Evolutionary conservation across 2,888 invertebrate genomes (phyloP).

Genomic region (Athalia rosae): DNA sequence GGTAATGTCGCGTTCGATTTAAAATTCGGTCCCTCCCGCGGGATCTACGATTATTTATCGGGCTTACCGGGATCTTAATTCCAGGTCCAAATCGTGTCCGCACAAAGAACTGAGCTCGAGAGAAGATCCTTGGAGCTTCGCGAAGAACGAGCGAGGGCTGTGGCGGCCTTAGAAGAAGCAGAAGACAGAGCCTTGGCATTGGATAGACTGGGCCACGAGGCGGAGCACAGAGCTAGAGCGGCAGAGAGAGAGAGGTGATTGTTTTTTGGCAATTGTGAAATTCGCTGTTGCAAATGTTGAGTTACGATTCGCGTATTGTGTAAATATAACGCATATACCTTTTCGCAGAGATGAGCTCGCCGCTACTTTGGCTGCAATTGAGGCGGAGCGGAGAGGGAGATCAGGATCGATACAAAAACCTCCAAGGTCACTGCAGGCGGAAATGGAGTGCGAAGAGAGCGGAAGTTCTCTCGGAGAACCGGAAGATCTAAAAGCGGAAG

Average conservation of each 20-base stretch:
- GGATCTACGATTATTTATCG: constrained; percentile 2
- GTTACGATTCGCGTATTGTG: background rate
- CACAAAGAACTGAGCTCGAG: constrained; percentile 90
- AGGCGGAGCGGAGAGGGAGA: constrained; percentile 70
- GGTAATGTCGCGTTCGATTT: constrained; percentile 69
- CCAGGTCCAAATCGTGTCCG: constrained; percentile 85
- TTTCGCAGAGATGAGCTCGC: constrained; percentile 66
- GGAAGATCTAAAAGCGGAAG: constrained; percentile 75
- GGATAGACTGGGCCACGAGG: constrained; percentile 81
- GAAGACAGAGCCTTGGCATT: constrained; percentile 90
- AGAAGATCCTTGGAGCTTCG: constrained; percentile 84
- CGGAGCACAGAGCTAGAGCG: constrained; percentile 71
- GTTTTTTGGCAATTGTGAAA: constrained; percentile 12
- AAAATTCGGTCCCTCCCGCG: too few relatives aligned
- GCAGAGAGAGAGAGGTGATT: constrained; percentile 75
- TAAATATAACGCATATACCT: background rate
- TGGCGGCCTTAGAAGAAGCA: constrained; percentile 90
- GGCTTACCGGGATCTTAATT: constrained; percentile 43
- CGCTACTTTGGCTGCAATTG: constrained; percentile 71
- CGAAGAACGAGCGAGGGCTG: constrained; percentile 87
- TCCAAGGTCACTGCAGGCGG: constrained; percentile 88
- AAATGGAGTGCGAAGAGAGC: constrained; percentile 89
- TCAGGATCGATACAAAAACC: constrained; percentile 71
- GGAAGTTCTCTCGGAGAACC: constrained; percentile 75
- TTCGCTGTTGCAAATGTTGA: constrained; percentile 35